These are phyloP conservation scores for Gopherus flavomarginatus DNA, from an alignment of 2,113 vertebrate genomes.

Conservation along the genomic window DNA sequence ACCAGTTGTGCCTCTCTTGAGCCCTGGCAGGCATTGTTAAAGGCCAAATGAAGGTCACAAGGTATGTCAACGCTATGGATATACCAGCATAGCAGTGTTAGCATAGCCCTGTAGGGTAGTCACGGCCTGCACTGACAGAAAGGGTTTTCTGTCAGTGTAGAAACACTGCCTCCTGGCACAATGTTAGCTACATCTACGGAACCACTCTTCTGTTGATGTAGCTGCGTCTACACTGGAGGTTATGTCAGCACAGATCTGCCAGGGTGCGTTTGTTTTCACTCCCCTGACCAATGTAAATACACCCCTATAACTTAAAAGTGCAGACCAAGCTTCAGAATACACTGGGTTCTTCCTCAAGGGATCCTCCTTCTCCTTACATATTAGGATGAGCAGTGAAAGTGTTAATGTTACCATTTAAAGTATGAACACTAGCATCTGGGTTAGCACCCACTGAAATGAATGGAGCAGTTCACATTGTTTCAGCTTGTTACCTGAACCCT, in stretches of 20 bases:
- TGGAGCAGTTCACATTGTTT: not conserved
- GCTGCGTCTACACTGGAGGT: too few species aligned
- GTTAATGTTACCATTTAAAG: not conserved
- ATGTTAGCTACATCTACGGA: too few species aligned
- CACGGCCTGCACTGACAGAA: not conserved
- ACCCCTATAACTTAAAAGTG: too few species aligned
- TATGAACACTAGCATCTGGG: not conserved
- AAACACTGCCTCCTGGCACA: too few species aligned
- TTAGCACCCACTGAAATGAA: not conserved
- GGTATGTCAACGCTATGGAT: not conserved
- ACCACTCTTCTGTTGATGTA: too few species aligned
- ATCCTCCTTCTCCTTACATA: not conserved
- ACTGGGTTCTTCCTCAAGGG: not conserved
- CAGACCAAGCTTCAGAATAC: too few species aligned
- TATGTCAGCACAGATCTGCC: too few species aligned
- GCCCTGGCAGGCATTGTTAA: not conserved
- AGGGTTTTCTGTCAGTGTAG: not conserved
- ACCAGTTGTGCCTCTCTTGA: not conserved
- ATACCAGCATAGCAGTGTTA: too few species aligned
- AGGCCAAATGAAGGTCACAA: not conserved
- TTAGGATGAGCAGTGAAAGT: not conserved
- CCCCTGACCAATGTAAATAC: too few species aligned
- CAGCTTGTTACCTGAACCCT: not conserved
- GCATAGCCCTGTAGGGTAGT: not conserved
- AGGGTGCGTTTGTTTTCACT: too few species aligned